Evolutionary conservation across 2,797 vertebrate species (phyloP).

Genomic region (Oceanodroma leucorhoa): DNA sequence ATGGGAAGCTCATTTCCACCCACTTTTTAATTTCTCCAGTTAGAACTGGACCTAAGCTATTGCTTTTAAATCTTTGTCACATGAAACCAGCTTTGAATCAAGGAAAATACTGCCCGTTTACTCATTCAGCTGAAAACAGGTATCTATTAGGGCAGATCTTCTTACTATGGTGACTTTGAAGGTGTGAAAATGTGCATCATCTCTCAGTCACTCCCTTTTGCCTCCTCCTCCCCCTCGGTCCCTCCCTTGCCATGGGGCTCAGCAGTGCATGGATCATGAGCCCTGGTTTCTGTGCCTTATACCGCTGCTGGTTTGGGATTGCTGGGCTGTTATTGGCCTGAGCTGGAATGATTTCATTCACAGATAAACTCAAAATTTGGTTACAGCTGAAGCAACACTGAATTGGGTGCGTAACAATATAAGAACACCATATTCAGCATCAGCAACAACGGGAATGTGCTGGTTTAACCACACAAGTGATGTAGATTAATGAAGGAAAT

Average conservation of each 20-base stretch:
- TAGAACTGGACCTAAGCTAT: neutral
- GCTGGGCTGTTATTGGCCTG: neutral
- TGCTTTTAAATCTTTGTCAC: neutral
- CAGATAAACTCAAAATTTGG: neutral
- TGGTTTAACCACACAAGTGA: neutral
- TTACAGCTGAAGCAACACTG: neutral
- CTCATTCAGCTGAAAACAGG: accelerated
- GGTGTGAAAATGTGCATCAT: neutral
- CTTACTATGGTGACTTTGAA: neutral
- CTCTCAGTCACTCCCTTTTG: neutral
- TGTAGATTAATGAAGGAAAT: neutral
- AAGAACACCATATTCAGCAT: neutral
- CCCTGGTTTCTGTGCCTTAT: neutral
- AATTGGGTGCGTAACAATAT: neutral
- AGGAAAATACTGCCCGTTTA: neutral
- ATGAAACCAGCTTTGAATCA: neutral
- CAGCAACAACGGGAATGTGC: neutral
- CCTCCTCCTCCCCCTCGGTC: neutral
- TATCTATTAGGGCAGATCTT: neutral
- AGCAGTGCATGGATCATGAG: accelerated
- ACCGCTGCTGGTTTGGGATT: neutral
- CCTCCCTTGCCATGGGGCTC: neutral
- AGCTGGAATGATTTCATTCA: neutral
- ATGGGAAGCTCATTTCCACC: neutral
- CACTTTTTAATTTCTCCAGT: neutral